Conservation (phyloP, 1,140 invertebrate genomes). For the Ericerus pela region DNA sequence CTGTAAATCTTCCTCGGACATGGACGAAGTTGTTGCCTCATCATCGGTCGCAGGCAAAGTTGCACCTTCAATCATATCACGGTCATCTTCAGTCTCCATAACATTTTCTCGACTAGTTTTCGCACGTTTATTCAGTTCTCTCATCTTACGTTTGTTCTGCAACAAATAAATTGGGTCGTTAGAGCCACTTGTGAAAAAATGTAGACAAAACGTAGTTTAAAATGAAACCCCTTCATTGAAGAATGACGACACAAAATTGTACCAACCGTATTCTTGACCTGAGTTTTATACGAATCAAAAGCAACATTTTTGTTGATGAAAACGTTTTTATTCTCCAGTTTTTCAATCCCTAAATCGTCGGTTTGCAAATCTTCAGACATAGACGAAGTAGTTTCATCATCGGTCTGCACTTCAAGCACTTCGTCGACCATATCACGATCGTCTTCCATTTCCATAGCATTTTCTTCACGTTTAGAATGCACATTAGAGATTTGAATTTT, state of each 20-base stretch:
- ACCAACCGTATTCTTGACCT: no score
- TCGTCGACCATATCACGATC: no score
- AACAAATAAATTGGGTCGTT: neutral
- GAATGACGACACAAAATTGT: neutral
- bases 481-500: no score
- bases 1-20: conserved; percentile 17
- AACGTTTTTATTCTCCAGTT: no score
- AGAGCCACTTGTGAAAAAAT: neutral
- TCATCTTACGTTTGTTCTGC: conserved; percentile 13
- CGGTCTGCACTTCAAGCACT: no score
- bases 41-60: neutral
- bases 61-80: conserved; percentile 18
- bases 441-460: no score
- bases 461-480: no score
- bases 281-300: no score
- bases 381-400: no score
- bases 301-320: no score
- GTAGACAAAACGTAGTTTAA: neutral
- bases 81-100: conserved; percentile 23
- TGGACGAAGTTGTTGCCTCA: neutral
- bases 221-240: neutral
- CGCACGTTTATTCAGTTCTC: neutral
- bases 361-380: no score
- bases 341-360: no score
- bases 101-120: neutral